Evolutionary conservation across 2,113 vertebrate species (phyloP), one percentile per base, ranked within the genome.

Genomic region (Andinoacara biseriatus): DNA sequence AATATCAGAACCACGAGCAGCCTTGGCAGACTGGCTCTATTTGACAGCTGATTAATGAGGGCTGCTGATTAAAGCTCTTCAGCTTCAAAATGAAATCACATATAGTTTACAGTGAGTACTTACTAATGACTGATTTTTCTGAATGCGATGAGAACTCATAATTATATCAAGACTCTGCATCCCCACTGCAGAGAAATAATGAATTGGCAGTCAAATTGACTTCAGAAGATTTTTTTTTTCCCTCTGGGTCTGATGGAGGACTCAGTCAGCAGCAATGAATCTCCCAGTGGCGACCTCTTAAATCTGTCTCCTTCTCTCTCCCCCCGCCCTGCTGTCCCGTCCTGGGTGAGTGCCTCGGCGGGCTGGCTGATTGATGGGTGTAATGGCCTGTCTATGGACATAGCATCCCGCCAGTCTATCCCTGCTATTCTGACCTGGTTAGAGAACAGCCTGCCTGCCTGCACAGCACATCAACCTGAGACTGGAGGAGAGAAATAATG

Each of bases 341-440:
- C 83, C 86, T 33, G 82, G 78, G 43, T n/a, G 83, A 83, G 52
- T 22, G 81, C 85, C 69, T 67, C 24, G 17, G 75, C 75, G 2
- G 57, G 29, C 74, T 38, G 3, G 31, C 76, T 90, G 90, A 90
- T 86, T 87, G 90, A 92, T 90, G 86, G 90, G 52, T 74, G 74
- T 86, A 87, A 87, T 88, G 88, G 86, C 74, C 88, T 76, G 88
- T 78, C 72, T 58, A 7, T 72, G 76, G 86, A 86, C 83, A 80
- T 78, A n/a, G 75, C 82, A 4, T 74, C 75, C 58, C 10, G 18
- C 56, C 80, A 35, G 79, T 75, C 58, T 60, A 22, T 79, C 63
- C 58, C 46, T 54, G 78, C 75, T 77, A 15, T 31, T 74, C 85
- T 80, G 82, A 77, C 82, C 90, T 58, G 82, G 76, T 80, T 84